Conservation (phyloP, 2,113 vertebrate genomes). For the Anolis carolinensis region DNA sequence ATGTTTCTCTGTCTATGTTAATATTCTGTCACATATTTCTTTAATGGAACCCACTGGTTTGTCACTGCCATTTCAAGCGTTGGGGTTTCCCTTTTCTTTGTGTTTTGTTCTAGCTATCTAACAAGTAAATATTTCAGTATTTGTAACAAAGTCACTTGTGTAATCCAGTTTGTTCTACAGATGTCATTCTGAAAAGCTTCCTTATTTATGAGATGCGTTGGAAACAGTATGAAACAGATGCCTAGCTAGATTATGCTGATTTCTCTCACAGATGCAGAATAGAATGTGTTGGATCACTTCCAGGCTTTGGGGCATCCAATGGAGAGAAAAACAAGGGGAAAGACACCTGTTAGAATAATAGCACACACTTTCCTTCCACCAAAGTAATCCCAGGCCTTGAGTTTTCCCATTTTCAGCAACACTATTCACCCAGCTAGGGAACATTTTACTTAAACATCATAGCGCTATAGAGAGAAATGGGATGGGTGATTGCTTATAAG, state of each 20-base stretch:
- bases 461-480: constrained; percentile 34
- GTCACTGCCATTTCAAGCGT: constrained; percentile 72
- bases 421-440: constrained; percentile 38
- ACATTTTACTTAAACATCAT: constrained; percentile 45
- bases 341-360: constrained; percentile 34
- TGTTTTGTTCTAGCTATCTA: constrained; percentile 42
- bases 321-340: neutral
- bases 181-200: neutral
- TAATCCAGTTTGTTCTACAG: neutral
- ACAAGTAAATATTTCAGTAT: neutral
- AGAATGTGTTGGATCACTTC: constrained; percentile 33
- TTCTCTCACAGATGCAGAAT: constrained; percentile 6
- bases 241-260: neutral
- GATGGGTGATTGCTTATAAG: constrained; percentile 47
- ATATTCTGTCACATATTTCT: constrained; percentile 40
- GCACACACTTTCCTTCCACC: constrained; percentile 29
- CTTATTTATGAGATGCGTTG: constrained; percentile 28
- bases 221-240: constrained; percentile 34
- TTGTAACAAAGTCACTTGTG: neutral
- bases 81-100: constrained; percentile 41
- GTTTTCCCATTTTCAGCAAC: constrained; percentile 6
- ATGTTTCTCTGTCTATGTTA: constrained; percentile 24
- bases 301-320: constrained; percentile 26
- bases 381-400: constrained; percentile 27
- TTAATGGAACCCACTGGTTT: constrained; percentile 37